Base-by-base conservation (phyloP, 1,140 invertebrate genomes). In the Cyrtorhinus lividipennis region DNA sequence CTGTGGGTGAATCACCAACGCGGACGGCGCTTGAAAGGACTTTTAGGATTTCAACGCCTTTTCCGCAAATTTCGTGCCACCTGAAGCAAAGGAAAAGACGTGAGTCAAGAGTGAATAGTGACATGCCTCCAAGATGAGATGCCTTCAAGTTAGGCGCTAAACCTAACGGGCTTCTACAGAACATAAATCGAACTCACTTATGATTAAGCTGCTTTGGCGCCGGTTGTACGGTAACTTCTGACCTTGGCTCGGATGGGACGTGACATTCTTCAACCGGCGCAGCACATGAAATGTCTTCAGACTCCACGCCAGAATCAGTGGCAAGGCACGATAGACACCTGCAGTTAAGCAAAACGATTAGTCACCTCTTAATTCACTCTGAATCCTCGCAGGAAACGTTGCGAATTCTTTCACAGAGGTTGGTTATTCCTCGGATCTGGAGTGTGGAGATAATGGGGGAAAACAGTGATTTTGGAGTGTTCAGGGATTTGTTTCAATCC, bases 1-100 rank as follows among this genome's bases (percentile, higher is more conserved):
- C 83, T 67, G 78, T 66, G 59, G 79, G 80, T 57, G 81, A 85
- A 64, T 86, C 81, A 27, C 77, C 74, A 2, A 79, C 76, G 13
- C 86, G 76, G 20, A 75, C 77, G 0, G 88, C 88, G 1, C 83
- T 73, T 20, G 48, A 15, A 12, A 10, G 20, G 0, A 81, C 78
- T 67, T 81, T 81, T 62, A 85, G 84, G 64, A 82, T 81, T 24
- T 27, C 24, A 10, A 63, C 24, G 18, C 62, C 62, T 63, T 63
- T 63, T 13, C 62, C 30, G 56, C 62, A 63, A 5, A 46, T 18
- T 45, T 63, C 62, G 24, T 63, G 56, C 62, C 62, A 63, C 30
- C 56, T 63, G 25, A 56, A 24, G 30, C 5, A 38, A n/a, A 5
- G 15, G 30, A 15, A 38, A 38, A 38, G 15, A 8, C n/a, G n/a